Evolutionary conservation across 2,888 invertebrate species (phyloP).

Genomic region (Abscondita cerata): DNA sequence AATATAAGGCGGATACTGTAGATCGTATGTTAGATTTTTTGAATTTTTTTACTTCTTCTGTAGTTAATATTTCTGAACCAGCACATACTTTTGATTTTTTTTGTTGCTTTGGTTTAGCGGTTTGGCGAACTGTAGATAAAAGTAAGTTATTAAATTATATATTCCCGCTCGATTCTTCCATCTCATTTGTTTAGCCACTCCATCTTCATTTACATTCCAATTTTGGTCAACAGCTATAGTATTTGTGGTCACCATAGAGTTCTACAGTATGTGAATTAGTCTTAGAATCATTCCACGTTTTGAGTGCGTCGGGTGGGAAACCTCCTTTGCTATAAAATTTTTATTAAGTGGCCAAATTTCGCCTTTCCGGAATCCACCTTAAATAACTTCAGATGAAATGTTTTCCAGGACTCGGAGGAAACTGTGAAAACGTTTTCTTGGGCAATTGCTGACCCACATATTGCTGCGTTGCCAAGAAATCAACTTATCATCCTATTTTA

Average conservation of each 20-base stretch:
- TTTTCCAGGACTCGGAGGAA: background rate
- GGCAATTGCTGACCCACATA: conserved; percentile 3
- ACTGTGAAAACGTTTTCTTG: conserved; percentile 10
- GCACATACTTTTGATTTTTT: conserved; percentile 9
- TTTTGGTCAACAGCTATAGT: conserved; percentile 4
- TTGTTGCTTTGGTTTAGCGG: conserved; percentile 8
- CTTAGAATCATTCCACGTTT: conserved; percentile 5
- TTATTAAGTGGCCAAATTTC: conserved; percentile 5
- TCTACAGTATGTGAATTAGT: conserved; percentile 5
- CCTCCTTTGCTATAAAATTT: conserved; percentile 12
- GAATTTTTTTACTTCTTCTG: conserved; percentile 1
- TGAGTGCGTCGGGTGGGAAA: conserved; percentile 4
- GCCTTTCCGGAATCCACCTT: conserved; percentile 4
- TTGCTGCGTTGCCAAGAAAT: conserved; percentile 2
- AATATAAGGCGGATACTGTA: too few species aligned
- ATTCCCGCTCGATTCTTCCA: background rate
- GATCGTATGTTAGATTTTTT: too few species aligned
- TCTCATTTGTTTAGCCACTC: conserved; percentile 4
- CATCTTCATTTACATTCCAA: conserved; percentile 8
- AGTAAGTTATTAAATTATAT: conserved; percentile 16
- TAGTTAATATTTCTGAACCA: conserved; percentile 8
- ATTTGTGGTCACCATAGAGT: conserved; percentile 11
- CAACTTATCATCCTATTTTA: conserved; percentile 6
- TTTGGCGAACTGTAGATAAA: conserved; percentile 14
- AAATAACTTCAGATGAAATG: conserved; percentile 4